These are phyloP conservation scores for Astatotilapia flaviijosephi DNA, from an alignment of 2,113 vertebrate genomes.

Conservation along the genomic window DNA sequence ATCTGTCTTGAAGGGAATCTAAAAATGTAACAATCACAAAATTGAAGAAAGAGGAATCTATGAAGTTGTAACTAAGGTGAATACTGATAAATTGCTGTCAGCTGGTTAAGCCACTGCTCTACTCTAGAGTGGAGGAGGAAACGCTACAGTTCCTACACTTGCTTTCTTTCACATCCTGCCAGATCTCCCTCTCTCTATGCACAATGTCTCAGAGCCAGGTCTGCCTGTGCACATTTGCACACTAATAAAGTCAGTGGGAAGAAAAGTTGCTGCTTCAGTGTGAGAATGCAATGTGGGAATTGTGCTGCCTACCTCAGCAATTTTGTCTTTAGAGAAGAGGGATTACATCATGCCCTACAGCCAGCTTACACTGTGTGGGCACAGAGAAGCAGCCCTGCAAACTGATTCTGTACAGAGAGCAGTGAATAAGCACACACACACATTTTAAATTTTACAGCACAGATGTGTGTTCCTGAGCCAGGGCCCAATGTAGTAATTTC, in stretches of 20 bases:
- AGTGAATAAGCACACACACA: background rate
- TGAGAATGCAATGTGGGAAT: conserved; percentile 20
- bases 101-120: background rate
- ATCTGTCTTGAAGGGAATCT: background rate
- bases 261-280: conserved; percentile 26
- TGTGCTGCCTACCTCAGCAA: conserved; percentile 41
- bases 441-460: background rate
- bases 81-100: background rate
- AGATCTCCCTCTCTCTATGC: background rate
- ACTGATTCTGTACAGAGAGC: background rate
- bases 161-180: background rate
- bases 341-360: conserved; percentile 55
- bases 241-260: background rate
- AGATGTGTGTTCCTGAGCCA: background rate
- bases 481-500: background rate
- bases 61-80: background rate
- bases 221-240: background rate
- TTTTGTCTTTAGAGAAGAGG: conserved; percentile 2
- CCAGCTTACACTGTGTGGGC: conserved; percentile 3
- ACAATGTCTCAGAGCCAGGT: background rate
- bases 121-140: background rate
- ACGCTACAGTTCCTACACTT: background rate
- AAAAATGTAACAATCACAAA: background rate
- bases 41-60: background rate
- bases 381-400: background rate